Conservation (phyloP, 2,888 invertebrate genomes). For the Agrotis segetum region DNA sequence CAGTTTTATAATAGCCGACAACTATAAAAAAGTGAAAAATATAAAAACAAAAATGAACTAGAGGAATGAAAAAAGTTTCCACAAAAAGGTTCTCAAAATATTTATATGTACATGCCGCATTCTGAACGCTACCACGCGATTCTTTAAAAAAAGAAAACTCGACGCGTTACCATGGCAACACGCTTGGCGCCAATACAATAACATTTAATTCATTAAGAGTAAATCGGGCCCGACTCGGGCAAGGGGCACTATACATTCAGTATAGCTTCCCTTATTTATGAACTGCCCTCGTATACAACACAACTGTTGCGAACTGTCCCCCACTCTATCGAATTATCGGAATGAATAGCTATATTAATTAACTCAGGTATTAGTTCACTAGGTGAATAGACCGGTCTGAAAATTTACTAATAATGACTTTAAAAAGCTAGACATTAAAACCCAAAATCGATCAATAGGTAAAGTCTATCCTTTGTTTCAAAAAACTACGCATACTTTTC, state of each 20-base stretch:
- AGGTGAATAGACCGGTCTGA: background rate
- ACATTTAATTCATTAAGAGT: conserved; percentile 45
- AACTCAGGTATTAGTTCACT: conserved; percentile 11
- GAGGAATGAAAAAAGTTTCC: background rate
- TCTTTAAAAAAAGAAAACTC: conserved; percentile 36
- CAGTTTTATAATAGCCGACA: background rate
- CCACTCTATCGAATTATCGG: conserved; percentile 6
- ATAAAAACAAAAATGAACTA: background rate
- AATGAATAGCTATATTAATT: background rate
- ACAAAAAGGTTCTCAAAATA: background rate
- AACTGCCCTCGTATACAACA: conserved; percentile 6
- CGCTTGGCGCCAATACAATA: conserved; percentile 40
- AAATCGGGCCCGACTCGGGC: background rate
- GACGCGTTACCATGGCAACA: conserved; percentile 57
- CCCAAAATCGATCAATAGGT: conserved; percentile 2
- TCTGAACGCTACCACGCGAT: conserved; percentile 7
- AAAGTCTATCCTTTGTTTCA: conserved; percentile 34
- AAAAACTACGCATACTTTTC: conserved; percentile 55
- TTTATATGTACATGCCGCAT: background rate
- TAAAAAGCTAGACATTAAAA: background rate
- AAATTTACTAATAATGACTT: background rate
- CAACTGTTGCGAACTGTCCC: conserved; percentile 15
- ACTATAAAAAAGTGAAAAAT: background rate
- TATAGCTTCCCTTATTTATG: conserved; percentile 16
- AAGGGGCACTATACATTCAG: background rate